These are phyloP conservation scores for Rhagologus leucostigma DNA, from an alignment of 2,113 vertebrate species.

Conservation along the genomic window DNA sequence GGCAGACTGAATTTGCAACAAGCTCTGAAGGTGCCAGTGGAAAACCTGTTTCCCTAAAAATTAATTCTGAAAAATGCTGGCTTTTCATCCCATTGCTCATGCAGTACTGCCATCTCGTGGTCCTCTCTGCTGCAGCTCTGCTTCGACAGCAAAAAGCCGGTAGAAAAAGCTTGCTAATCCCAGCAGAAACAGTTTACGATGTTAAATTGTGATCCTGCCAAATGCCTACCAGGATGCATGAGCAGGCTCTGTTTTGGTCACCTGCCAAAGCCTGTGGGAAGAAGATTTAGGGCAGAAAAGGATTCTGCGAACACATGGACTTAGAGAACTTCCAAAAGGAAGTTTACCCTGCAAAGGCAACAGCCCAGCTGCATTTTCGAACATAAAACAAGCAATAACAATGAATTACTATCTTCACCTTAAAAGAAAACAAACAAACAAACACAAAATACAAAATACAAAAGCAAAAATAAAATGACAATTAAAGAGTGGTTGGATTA, in stretches of 20 bases:
- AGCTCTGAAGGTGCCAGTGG: background rate
- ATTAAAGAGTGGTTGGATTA: background rate
- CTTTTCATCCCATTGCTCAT: background rate
- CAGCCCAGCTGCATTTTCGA: background rate
- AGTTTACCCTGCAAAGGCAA: background rate
- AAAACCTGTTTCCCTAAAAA: background rate
- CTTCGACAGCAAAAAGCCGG: background rate
- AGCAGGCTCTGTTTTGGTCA: background rate
- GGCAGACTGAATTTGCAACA: background rate
- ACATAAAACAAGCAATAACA: background rate
- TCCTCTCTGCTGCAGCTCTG: background rate
- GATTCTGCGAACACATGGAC: background rate
- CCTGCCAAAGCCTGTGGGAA: background rate
- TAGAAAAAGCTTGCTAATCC: background rate
- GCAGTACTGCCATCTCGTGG: conserved; percentile 70
- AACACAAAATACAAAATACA: background rate
- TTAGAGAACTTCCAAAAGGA: background rate
- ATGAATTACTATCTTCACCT: background rate
- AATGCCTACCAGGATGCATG: background rate
- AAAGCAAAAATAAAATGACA: background rate
- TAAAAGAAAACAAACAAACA: background rate
- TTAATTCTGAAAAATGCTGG: fast-evolving
- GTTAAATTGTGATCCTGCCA: background rate
- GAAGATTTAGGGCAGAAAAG: background rate
- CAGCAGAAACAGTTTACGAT: background rate